Percentiles rank a stretch among this genome's conserved stretches.
These are phyloP conservation scores for Chrysochloris asiatica DNA, from an alignment of 2,113 vertebrate genomes.

Conservation along the genomic window DNA sequence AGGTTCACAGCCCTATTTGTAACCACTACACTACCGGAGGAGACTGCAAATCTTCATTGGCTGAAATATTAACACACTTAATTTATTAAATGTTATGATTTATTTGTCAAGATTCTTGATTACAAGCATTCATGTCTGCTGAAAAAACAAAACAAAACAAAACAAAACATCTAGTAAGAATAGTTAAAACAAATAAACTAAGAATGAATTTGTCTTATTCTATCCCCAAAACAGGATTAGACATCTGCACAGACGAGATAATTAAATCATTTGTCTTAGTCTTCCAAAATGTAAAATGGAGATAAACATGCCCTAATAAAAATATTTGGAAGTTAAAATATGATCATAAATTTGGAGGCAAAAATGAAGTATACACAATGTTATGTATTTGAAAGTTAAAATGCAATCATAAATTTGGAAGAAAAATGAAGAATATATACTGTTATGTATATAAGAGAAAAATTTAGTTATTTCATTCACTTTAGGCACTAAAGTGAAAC, in stretches of 20 bases:
- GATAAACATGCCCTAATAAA: neutral
- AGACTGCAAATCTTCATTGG: neutral
- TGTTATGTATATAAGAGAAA: neutral
- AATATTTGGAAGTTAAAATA: neutral
- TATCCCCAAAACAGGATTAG: neutral
- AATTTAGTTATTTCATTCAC: neutral
- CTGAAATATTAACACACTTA: neutral
- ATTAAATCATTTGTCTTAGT: neutral
- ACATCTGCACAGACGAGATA: neutral
- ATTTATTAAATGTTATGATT: neutral
- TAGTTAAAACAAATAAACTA: neutral
- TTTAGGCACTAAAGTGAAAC: neutral
- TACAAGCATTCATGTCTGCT: neutral
- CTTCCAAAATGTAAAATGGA: neutral
- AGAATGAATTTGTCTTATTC: neutral
- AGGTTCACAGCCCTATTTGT: no score
- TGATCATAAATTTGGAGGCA: neutral
- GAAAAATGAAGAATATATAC: neutral
- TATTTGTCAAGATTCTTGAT: neutral
- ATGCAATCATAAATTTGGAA: neutral
- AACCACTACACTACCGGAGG: no score
- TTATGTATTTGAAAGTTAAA: neutral
- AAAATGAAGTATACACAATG: neutral
- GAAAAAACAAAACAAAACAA: no score
- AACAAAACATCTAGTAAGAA: neutral